Evolutionary conservation across 2,113 vertebrate species (phyloP).

Genomic region (Zosterops hypoxanthus): DNA sequence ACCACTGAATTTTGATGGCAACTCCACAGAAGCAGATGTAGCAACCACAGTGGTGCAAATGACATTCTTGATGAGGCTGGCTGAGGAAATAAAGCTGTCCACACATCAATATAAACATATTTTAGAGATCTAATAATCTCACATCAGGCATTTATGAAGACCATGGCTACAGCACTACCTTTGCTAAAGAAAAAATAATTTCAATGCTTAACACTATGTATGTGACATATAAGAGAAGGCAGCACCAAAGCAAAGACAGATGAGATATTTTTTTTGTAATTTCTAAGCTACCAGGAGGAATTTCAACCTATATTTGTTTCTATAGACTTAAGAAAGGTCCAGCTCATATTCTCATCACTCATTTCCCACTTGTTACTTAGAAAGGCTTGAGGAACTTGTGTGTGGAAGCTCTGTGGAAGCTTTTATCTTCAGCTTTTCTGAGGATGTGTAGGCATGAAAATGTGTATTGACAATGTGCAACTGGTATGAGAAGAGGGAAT

Average conservation of each 20-base stretch:
- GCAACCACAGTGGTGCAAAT: conserved; percentile 10
- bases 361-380: neutral
- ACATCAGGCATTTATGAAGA: neutral
- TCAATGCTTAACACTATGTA: neutral
- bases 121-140: conserved; percentile 32
- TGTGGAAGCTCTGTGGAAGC: neutral
- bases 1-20: conserved; percentile 36
- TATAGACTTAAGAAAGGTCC: neutral
- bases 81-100: neutral
- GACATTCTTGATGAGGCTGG: neutral
- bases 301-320: neutral
- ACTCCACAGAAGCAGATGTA: neutral
- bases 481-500: neutral
- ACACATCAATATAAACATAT: neutral
- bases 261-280: neutral
- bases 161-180: neutral
- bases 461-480: neutral
- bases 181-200: neutral
- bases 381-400: neutral
- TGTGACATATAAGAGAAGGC: neutral
- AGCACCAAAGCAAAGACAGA: neutral
- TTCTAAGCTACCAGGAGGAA: neutral
- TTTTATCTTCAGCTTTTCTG: neutral
- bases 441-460: neutral
- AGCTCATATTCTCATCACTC: neutral